Evolutionary conservation across 2,888 invertebrate genomes (phyloP), one percentile per base, ranked within the genome.

Genomic region (Pammene fasciana): DNA sequence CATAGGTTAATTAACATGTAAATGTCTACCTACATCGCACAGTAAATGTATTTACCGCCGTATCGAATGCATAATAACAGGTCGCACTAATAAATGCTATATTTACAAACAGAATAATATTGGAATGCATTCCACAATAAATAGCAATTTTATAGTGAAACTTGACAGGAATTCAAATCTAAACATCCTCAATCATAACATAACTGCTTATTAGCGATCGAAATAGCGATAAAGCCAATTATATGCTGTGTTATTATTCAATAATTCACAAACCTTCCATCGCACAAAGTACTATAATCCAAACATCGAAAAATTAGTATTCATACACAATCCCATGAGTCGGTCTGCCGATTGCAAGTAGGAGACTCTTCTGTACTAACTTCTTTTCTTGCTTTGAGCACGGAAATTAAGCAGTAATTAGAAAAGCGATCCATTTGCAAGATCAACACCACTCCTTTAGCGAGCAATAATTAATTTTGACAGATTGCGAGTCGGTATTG

Each of bases 191-290:
- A 38, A 54, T 65, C 64, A 48, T 14, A 65, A 18, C 18, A 46
- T 55, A 38, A 60, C 46, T 26, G 52, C 13, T 46, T 26, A 41
- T 60, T 41, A 46, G 41, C 38, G 9, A 60, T 11, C n/a, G 26
- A 60, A 16, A 55, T 65, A 48, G 54, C 11, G 65, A 60, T 65
- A 70, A 62, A 59, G 26, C 41, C 41, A 55, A 68, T 65, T 65
- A 65, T 57, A 11, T 46, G 55, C 46, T 26, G 9, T 68, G 59
- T 65, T 70, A 65, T 65, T 70, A 70, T 70, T 70, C 68, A 59
- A 68, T 68, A 70, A 70, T 55, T 45, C n/a, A 26, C 60, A 65
- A 70, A 70, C 70, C 70, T 70, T 70, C 70, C 60, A 65, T 65
- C 16, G 60, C 55, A 34, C 46, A 14, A 65, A 26, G 54, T 46